Base-by-base conservation (phyloP, 1,140 invertebrate species). In the Frieseomelitta varia region DNA sequence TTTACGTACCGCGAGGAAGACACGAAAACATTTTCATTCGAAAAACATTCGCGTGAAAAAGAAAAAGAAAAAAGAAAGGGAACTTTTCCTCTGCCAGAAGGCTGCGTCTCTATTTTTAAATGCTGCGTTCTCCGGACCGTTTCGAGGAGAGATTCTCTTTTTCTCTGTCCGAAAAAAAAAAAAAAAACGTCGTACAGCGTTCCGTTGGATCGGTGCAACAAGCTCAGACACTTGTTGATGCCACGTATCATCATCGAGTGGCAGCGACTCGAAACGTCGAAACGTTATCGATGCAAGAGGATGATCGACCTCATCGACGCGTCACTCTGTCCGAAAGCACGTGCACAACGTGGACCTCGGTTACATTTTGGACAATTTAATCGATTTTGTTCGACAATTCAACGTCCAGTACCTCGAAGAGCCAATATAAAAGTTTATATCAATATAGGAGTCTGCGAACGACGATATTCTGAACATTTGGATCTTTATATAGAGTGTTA, bases 151-250 rank as follows among this genome's bases (percentile, higher is more conserved):
- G 11, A 12, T 4, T 4, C 56, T 34, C 27, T 24, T 47, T 47
- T 47, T 47, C 8, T 47, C 39, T 47, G 0, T 0, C 19, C 14
- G 53, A 30, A 47, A 47, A n/a, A n/a, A n/a, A n/a, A n/a, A n/a
- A n/a, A n/a, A n/a, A n/a, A 56, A 56, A 74, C 68, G 15, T 55
- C 24, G 34, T 34, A 19, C 24, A n/a, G 74, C 21, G 39, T 56
- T 21, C 72, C 14, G 34, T 47, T 47, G 34, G 21, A 69, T 21
- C 21, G 56, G 30, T 61, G 74, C 55, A 61, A 76, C 74, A 76
- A 76, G 74, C 39, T 58, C 65, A 17, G 65, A 83, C 81, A 83
- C 81, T 83, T 83, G 81, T 83, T 83, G 81, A 83, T 69, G 55
- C 39, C 74, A 24, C 55, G 17, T 81, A 63, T 30, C 53, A 8